These are phyloP conservation scores for Corapipo altera DNA, from an alignment of 2,113 vertebrate genomes.

Conservation along the genomic window DNA sequence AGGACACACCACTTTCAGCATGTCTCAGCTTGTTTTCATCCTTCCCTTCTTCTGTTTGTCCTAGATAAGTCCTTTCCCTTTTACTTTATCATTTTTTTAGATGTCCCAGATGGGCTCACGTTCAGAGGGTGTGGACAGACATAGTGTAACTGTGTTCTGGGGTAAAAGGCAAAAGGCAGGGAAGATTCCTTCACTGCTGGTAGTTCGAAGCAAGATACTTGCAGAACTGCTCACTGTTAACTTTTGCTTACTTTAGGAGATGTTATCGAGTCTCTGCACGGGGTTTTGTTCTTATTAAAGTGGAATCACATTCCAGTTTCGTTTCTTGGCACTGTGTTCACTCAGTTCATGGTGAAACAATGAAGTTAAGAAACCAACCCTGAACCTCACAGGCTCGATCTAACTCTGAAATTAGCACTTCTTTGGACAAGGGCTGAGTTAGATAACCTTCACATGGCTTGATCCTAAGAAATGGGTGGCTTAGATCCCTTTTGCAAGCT, in stretches of 20 bases:
- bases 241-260: not conserved
- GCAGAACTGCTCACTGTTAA: not conserved
- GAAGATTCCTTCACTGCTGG: not conserved
- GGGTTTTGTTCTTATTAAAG: not conserved
- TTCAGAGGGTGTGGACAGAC: not conserved
- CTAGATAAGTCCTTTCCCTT: not conserved
- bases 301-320: not conserved
- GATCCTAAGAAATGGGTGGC: not conserved
- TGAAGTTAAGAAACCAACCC: not conserved
- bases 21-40: not conserved
- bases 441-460: not conserved
- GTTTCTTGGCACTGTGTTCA: not conserved
- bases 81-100: not conserved
- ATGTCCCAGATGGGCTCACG: not conserved
- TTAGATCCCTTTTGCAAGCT: not conserved
- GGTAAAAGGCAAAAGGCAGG: not conserved
- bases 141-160: not conserved
- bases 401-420: not conserved
- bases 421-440: not conserved
- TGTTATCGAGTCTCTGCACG: not conserved
- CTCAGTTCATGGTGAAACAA: not conserved
- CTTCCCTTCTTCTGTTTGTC: not conserved
- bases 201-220: not conserved
- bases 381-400: not conserved
- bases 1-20: not conserved